Percentiles rank a stretch among this genome's conserved stretches.
phyloP scores from a whole-genome alignment of 2,113 vertebrate genomes.

The Limanda limanda region DNA sequence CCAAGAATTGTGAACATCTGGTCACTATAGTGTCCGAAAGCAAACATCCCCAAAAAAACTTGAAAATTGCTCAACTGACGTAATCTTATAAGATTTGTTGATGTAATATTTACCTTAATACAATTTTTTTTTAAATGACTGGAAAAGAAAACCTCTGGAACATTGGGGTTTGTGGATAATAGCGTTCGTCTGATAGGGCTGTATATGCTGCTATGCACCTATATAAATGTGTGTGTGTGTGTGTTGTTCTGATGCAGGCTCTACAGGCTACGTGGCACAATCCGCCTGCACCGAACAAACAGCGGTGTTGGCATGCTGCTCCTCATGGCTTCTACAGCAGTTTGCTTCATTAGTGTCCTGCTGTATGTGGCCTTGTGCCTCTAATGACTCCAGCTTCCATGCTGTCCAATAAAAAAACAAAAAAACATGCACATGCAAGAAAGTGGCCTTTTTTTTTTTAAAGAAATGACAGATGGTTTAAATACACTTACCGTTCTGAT shows the following conservation, averaged over 20 bases:
- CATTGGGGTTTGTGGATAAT: not conserved
- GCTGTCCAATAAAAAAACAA: conserved; percentile 26
- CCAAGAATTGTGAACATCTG: too few species aligned
- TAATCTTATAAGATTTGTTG: not conserved
- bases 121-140: too few species aligned
- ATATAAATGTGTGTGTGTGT: not conserved
- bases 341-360: conserved; percentile 57
- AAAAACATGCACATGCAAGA: conserved; percentile 25
- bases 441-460: not conserved
- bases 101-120: not conserved
- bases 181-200: not conserved
- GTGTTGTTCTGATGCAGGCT: not conserved
- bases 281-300: conserved; percentile 15
- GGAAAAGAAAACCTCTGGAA: not conserved
- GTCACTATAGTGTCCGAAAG: not conserved
- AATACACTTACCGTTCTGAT: too few species aligned
- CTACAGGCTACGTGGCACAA: conserved; percentile 63
- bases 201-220: too few species aligned
- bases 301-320: conserved; percentile 27
- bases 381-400: conserved; percentile 33
- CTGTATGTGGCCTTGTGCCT: conserved; percentile 22
- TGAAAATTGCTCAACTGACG: not conserved
- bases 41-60: not conserved
- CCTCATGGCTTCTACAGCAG: conserved; percentile 42
- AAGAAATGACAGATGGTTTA: not conserved